phyloP scores from a whole-genome alignment of 64 coral and sea anemone genomes.

The Pachyseris speciosa region DNA sequence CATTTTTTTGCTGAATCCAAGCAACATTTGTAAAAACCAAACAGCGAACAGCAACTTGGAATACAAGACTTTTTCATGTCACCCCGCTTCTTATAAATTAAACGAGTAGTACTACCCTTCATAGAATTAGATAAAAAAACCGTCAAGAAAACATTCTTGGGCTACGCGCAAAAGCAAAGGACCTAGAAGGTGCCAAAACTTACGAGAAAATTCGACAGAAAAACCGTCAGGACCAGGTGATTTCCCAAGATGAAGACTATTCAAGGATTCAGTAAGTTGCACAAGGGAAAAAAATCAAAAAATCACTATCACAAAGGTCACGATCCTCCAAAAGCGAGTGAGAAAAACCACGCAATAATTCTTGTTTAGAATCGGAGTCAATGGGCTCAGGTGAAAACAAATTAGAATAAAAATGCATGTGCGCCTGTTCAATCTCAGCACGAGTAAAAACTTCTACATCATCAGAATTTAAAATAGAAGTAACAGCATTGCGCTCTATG shows the following conservation, averaged over 20 bases:
- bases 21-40: too few species aligned
- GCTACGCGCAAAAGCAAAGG: not conserved
- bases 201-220: constrained; percentile 21
- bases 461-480: not conserved
- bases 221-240: constrained; percentile 39
- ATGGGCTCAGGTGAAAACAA: not conserved
- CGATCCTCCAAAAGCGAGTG: not conserved
- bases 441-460: not conserved
- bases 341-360: not conserved
- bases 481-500: not conserved
- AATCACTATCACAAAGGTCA: not conserved
- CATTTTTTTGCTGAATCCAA: too few species aligned
- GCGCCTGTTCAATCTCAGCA: not conserved
- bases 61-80: too few species aligned
- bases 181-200: constrained; percentile 7
- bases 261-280: constrained; percentile 1
- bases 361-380: not conserved
- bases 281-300: too few species aligned
- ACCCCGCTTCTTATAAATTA: too few species aligned
- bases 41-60: too few species aligned
- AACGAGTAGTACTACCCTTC: too few species aligned
- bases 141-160: constrained; percentile 6
- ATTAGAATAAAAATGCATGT: not conserved
- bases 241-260: not conserved
- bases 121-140: constrained; percentile 42